phyloP scores from a whole-genome alignment of 1,140 invertebrate genomes.

The Trichonephila inaurata region DNA sequence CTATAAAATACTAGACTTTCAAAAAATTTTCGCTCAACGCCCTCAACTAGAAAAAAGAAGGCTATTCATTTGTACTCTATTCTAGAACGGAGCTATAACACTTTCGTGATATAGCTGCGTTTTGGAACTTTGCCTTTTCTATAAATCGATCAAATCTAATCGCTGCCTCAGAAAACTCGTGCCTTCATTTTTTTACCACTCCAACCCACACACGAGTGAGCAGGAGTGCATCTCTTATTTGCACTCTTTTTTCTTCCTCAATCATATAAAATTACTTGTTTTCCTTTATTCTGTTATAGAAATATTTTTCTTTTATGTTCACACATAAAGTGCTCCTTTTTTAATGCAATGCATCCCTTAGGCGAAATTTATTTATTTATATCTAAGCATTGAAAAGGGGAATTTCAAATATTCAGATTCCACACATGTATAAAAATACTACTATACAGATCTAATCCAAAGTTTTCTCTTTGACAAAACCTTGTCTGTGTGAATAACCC shows the following conservation, averaged over 20 bases:
- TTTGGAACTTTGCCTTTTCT: background rate
- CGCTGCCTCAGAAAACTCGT: background rate
- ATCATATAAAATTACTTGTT: background rate
- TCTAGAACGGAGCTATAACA: background rate
- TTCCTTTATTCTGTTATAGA: background rate
- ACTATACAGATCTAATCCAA: no score
- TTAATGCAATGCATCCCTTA: background rate
- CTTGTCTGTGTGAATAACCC: background rate
- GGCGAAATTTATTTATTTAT: background rate
- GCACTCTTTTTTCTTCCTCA: background rate
- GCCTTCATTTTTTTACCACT: background rate
- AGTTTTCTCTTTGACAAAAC: no score
- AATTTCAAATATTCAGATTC: no score
- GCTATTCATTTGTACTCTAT: background rate
- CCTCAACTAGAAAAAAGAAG: background rate
- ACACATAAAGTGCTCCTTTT: background rate
- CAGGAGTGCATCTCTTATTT: background rate
- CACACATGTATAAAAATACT: no score
- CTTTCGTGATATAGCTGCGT: background rate
- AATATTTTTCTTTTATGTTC: no score
- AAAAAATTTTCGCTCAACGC: background rate
- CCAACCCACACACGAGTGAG: background rate
- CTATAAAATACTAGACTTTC: background rate
- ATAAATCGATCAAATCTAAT: slow-evolving; percentile 30
- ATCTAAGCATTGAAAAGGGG: no score